Percentiles rank a stretch among this genome's conserved stretches.
Conservation (phyloP, 2,888 invertebrate species). For the Thera britannica region DNA sequence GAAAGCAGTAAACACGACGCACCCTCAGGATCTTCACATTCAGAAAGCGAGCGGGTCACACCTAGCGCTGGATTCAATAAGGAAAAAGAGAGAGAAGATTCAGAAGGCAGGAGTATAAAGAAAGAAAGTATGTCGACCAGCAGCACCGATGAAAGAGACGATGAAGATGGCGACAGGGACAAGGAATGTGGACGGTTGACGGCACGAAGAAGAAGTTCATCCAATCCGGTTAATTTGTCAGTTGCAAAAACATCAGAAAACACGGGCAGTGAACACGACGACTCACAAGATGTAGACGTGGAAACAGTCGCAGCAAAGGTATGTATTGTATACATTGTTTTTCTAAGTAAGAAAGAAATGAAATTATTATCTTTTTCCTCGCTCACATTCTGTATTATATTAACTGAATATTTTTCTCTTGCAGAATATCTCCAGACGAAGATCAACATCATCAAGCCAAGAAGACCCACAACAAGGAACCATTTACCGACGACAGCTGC, state of each 20-base stretch:
- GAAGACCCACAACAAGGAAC: slow-evolving; percentile 81
- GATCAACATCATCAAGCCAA: slow-evolving; percentile 81
- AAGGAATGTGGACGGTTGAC: slow-evolving; percentile 80
- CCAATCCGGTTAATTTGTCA: slow-evolving; percentile 93
- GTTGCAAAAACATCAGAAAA: slow-evolving; percentile 84
- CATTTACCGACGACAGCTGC: slow-evolving; percentile 85
- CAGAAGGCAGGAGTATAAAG: slow-evolving; percentile 78
- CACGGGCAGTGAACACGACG: slow-evolving; percentile 84
- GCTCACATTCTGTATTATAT: background rate
- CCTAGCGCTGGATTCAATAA: slow-evolving; percentile 80
- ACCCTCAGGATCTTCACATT: slow-evolving; percentile 80
- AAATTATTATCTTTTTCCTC: background rate
- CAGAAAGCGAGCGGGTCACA: slow-evolving; percentile 78
- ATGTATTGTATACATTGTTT: slow-evolving; percentile 20
- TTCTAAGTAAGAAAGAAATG: background rate
- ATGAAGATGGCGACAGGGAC: slow-evolving; percentile 83
- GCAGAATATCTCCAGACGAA: slow-evolving; percentile 76
- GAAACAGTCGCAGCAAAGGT: slow-evolving; percentile 83
- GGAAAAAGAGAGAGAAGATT: slow-evolving; percentile 72
- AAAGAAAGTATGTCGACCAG: slow-evolving; percentile 83
- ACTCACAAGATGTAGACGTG: slow-evolving; percentile 81
- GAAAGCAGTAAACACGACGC: slow-evolving; percentile 82
- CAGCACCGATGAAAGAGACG: slow-evolving; percentile 81
- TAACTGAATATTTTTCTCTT: slow-evolving; percentile 42
- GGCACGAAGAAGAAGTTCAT: slow-evolving; percentile 88